These are phyloP conservation scores for Lineus longissimus DNA, from an alignment of 1,140 invertebrate genomes.

Conservation along the genomic window DNA sequence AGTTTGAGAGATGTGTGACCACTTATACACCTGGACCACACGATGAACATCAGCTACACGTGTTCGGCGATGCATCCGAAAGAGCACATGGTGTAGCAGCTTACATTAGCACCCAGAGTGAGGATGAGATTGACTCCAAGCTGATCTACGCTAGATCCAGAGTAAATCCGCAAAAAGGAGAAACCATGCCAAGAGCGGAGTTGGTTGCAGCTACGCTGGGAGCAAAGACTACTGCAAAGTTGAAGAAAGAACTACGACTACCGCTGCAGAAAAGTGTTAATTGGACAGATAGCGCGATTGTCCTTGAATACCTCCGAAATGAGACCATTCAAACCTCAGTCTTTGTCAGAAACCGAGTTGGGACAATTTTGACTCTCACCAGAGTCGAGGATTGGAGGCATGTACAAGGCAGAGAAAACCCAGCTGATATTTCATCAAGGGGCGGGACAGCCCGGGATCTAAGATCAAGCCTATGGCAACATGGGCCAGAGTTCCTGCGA, in stretches of 20 bases:
- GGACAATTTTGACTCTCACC: background rate
- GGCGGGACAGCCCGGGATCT: background rate
- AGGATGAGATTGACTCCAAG: background rate
- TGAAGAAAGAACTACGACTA: constrained; percentile 5
- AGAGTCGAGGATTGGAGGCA: background rate
- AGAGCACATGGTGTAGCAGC: background rate
- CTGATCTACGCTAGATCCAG: constrained; percentile 2
- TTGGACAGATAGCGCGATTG: background rate
- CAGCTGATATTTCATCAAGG: background rate
- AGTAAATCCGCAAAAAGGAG: constrained; percentile 1
- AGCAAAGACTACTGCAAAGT: background rate
- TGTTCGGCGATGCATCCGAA: background rate
- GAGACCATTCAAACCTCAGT: background rate
- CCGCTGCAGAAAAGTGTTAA: constrained; percentile 3
- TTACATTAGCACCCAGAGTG: background rate
- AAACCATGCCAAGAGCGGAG: constrained; percentile 8
- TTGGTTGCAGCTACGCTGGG: background rate
- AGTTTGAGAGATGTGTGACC: background rate
- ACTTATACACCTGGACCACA: background rate
- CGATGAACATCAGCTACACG: background rate
- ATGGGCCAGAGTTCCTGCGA: background rate
- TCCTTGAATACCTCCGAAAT: background rate
- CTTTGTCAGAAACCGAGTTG: background rate
- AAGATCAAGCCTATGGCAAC: background rate
- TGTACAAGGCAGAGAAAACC: constrained; percentile 1